Evolutionary conservation across 2,888 invertebrate species (phyloP).

Genomic region (Cheilosia vernalis): DNA sequence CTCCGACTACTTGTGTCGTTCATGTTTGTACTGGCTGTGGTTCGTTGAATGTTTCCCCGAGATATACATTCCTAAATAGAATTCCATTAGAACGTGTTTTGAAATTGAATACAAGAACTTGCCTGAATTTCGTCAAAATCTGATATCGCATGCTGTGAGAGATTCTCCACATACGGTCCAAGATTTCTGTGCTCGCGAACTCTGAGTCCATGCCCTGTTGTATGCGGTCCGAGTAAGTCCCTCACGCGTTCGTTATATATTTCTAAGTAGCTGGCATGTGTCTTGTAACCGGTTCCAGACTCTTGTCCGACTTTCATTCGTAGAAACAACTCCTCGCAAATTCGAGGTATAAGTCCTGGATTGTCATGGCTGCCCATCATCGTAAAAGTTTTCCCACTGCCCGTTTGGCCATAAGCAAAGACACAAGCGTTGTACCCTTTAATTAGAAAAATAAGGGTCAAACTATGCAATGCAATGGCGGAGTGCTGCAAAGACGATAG

Average conservation of each 20-base stretch:
- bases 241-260: slow-evolving; percentile 93
- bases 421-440: slow-evolving; percentile 92
- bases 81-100: background rate
- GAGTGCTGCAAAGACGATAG: slow-evolving; percentile 2
- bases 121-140: slow-evolving; percentile 94
- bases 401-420: slow-evolving; percentile 96
- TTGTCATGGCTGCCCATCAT: slow-evolving; percentile 94
- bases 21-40: slow-evolving; percentile 95
- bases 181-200: slow-evolving; percentile 91
- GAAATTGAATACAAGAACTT: slow-evolving; percentile 73
- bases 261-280: slow-evolving; percentile 93
- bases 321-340: slow-evolving; percentile 92
- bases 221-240: slow-evolving; percentile 86
- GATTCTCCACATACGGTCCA: slow-evolving; percentile 93
- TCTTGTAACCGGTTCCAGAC: slow-evolving; percentile 92
- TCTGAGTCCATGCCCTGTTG: slow-evolving; percentile 88
- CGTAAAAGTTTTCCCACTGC: slow-evolving; percentile 95
- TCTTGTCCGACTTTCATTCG: slow-evolving; percentile 92
- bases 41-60: slow-evolving; percentile 91
- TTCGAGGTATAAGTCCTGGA: slow-evolving; percentile 93
- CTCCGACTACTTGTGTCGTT: slow-evolving; percentile 95
- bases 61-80: slow-evolving; percentile 88
- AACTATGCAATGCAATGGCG: background rate
- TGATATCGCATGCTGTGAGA: slow-evolving; percentile 93
- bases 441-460: slow-evolving; percentile 4